Percentiles rank a stretch among this genome's conserved stretches.
Conservation (phyloP, 2,888 invertebrate species). For the Pristionchus maxplancki region DNA sequence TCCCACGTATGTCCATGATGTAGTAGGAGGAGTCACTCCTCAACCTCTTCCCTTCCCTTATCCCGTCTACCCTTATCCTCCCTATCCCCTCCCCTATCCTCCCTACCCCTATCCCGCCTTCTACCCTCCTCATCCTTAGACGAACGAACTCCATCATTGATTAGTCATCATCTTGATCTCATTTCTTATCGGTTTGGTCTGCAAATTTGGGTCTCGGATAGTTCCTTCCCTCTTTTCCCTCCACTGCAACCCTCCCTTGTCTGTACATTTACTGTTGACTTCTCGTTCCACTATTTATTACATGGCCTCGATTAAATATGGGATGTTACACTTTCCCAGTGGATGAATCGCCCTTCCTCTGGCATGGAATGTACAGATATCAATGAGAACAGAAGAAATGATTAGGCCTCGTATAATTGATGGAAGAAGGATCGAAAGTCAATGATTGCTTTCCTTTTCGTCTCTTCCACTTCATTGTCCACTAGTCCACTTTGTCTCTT, state of each 20-base stretch:
- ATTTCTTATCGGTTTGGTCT: not conserved
- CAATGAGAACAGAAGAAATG: not conserved
- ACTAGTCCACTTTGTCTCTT: slow-evolving; percentile 22
- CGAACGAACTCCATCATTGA: slow-evolving; percentile 3
- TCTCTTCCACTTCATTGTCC: slow-evolving; percentile 28
- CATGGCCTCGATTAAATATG: slow-evolving; percentile 34
- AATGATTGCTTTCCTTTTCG: not conserved
- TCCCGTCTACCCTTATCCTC: not conserved
- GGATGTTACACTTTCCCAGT: slow-evolving; percentile 6
- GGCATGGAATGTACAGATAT: not conserved
- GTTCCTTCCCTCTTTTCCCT: not conserved
- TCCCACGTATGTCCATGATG: slow-evolving; percentile 49
- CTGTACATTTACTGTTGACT: slow-evolving; percentile 38
- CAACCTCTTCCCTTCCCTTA: slow-evolving; percentile 40
- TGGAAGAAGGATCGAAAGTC: slow-evolving; percentile 49
- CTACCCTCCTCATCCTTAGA: not conserved
- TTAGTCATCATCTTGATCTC: slow-evolving; percentile 21
- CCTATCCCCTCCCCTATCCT: slow-evolving; percentile 5
- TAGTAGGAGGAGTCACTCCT: slow-evolving; percentile 48
- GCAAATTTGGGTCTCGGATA: not conserved
- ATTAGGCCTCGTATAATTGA: slow-evolving; percentile 33
- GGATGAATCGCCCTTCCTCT: not conserved
- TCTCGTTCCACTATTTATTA: slow-evolving; percentile 40
- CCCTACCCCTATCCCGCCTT: slow-evolving; percentile 10
- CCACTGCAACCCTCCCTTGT: not conserved